phyloP scores from a whole-genome alignment of 2,888 invertebrate species.

The Oligia latruncula region DNA sequence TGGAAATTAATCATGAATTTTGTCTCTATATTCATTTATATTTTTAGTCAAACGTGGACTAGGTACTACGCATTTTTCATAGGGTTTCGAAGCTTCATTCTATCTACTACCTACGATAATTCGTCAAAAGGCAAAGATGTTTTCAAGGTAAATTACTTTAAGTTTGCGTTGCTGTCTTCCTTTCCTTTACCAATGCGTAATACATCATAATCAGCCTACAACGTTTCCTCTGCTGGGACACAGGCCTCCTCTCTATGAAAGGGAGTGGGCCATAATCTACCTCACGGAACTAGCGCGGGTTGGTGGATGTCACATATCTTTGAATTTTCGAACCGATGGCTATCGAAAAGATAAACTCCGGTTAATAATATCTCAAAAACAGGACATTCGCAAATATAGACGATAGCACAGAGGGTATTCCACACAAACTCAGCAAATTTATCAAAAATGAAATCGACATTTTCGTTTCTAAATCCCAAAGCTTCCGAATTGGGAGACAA shows the following conservation, averaged over 20 bases:
- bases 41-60: neutral
- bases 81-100: too few species aligned
- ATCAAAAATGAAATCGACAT: neutral
- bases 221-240: too few species aligned
- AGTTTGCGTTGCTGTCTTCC: too few species aligned
- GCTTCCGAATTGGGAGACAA: conserved; percentile 28
- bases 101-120: too few species aligned
- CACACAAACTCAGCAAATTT: neutral
- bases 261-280: too few species aligned
- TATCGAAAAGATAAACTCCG: neutral
- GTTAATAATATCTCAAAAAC: neutral
- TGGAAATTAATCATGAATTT: neutral
- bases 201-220: too few species aligned
- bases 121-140: too few species aligned
- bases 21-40: neutral
- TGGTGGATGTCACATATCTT: too few species aligned
- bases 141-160: neutral
- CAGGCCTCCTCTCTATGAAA: too few species aligned
- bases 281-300: too few species aligned
- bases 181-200: too few species aligned
- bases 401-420: neutral
- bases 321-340: too few species aligned
- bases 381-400: neutral
- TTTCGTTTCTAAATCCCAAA: neutral
- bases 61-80: neutral